Evolutionary conservation across 2,113 vertebrate species (phyloP).

Genomic region (Gyps fulvus): DNA sequence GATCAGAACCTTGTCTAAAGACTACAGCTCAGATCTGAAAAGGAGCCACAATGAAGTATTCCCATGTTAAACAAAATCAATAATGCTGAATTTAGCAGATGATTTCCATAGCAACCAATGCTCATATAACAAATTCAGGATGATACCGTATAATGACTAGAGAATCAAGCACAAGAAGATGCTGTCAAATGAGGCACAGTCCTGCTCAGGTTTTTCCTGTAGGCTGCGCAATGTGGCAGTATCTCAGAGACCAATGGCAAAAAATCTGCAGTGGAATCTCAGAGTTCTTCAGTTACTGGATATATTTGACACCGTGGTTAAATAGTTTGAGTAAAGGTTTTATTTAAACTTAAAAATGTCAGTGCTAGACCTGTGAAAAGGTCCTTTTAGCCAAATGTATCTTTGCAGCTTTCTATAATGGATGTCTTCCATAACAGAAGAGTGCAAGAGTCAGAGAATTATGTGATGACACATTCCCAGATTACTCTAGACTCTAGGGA

Average conservation of each 20-base stretch:
- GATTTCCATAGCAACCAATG: slow-evolving; percentile 49
- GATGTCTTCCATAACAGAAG: not conserved
- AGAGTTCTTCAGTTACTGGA: not conserved
- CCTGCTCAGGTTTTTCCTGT: not conserved
- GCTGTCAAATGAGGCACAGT: not conserved
- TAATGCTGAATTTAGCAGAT: slow-evolving; percentile 11
- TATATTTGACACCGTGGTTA: not conserved
- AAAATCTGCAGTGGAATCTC: not conserved
- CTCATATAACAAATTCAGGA: not conserved
- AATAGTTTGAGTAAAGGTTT: not conserved
- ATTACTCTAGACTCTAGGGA: not conserved
- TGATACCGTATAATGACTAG: not conserved
- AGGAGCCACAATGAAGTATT: not conserved
- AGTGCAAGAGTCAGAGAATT: not conserved
- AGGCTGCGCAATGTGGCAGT: not conserved
- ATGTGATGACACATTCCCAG: not conserved
- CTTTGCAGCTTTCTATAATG: not conserved
- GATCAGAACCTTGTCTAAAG: not conserved
- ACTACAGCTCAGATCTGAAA: not conserved
- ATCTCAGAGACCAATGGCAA: not conserved
- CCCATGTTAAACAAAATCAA: not conserved
- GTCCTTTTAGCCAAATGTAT: not conserved
- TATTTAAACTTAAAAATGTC: not conserved
- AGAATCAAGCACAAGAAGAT: not conserved
- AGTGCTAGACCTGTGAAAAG: not conserved